Evolutionary conservation across 2,113 vertebrate species (phyloP).

Genomic region (Dipodomys ordii): DNA sequence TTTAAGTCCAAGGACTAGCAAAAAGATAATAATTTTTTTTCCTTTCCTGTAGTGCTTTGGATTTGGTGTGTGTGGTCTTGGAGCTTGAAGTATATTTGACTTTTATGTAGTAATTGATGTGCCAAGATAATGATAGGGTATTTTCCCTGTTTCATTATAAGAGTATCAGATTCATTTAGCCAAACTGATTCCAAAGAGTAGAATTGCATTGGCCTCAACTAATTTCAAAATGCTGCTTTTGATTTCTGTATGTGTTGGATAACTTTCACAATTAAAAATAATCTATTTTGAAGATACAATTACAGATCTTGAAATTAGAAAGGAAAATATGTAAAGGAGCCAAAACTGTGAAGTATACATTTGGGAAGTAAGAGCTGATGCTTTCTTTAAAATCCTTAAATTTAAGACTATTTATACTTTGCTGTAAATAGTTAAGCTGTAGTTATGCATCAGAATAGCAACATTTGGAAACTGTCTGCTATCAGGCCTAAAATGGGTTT

Average conservation of each 20-base stretch:
- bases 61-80: conserved; percentile 64
- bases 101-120: background rate
- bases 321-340: background rate
- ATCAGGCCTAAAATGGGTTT: background rate
- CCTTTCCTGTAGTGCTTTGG: conserved; percentile 71
- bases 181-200: background rate
- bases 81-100: background rate
- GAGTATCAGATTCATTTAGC: too few relatives aligned
- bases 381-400: too few relatives aligned
- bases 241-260: background rate
- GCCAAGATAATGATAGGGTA: background rate
- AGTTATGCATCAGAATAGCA: background rate
- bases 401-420: too few relatives aligned
- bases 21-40: too few relatives aligned
- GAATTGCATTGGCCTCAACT: background rate
- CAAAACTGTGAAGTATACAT: background rate
- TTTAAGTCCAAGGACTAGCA: too few relatives aligned
- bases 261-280: background rate
- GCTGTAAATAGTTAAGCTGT: too few relatives aligned
- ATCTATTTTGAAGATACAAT: background rate
- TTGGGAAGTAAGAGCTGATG: background rate
- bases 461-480: background rate
- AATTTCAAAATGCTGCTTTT: background rate
- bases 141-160: background rate
- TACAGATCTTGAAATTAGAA: background rate